Percentiles rank a stretch among this genome's conserved stretches.
Conservation (phyloP, 1,140 invertebrate genomes). For the Latrodectus geometricus region DNA sequence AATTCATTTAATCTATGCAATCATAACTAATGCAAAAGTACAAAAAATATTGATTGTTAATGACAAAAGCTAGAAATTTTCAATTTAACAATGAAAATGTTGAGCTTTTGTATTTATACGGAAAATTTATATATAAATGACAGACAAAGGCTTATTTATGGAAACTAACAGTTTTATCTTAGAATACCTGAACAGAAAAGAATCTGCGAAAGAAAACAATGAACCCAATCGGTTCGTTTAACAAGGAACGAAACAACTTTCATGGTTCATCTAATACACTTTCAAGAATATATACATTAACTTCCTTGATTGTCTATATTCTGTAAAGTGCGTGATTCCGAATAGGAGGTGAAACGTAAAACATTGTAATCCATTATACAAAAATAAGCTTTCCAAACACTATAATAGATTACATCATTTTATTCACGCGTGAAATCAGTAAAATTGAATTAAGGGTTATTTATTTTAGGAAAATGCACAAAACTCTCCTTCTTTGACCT, state of each 20-base stretch:
- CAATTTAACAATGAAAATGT: too few species aligned
- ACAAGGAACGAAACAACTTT: constrained; percentile 24
- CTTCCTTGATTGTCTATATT: constrained; percentile 43
- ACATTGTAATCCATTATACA: not conserved
- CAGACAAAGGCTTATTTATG: too few species aligned
- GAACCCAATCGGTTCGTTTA: not conserved
- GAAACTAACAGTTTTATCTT: too few species aligned
- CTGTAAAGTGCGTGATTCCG: constrained; percentile 2
- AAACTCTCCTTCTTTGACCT: not conserved
- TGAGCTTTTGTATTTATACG: too few species aligned
- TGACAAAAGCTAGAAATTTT: too few species aligned
- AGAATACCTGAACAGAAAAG: not conserved
- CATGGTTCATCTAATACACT: constrained; percentile 53
- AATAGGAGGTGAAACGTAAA: constrained; percentile 23
- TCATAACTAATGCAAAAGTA: too few species aligned
- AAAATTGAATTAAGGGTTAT: not conserved
- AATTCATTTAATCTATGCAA: too few species aligned
- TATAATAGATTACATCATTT: not conserved
- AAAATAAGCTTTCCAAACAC: not conserved
- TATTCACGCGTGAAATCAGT: not conserved
- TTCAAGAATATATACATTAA: constrained; percentile 22
- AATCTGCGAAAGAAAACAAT: not conserved
- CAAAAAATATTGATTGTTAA: too few species aligned
- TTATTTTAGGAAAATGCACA: not conserved
- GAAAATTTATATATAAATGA: too few species aligned